phyloP scores from a whole-genome alignment of 2,113 vertebrate species.

The Gymnocephalus cernua region DNA sequence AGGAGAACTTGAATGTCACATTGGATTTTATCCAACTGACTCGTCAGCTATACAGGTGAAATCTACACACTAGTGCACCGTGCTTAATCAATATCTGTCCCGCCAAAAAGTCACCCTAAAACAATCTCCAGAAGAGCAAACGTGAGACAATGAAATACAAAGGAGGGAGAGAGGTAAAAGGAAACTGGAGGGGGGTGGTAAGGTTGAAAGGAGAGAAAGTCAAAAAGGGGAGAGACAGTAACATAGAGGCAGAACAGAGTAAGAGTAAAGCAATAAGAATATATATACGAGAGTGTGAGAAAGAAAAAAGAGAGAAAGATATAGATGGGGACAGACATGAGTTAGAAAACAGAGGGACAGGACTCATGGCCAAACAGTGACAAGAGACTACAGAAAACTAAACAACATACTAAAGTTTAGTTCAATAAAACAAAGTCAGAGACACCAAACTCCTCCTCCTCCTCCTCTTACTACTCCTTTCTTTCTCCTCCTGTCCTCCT shows the following conservation, averaged over 20 bases:
- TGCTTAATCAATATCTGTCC: slow-evolving; percentile 58
- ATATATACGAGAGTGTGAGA: neutral
- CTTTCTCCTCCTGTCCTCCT: neutral
- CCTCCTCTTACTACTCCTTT: neutral
- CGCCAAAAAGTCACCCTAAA: slow-evolving; percentile 57
- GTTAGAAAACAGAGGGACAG: slow-evolving; percentile 10
- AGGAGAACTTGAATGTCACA: slow-evolving; percentile 51
- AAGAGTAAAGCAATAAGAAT: neutral
- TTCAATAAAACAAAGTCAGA: slow-evolving; percentile 39
- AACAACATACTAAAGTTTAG: slow-evolving; percentile 35
- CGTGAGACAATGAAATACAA: neutral
- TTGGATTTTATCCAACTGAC: slow-evolving; percentile 74
- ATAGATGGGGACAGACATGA: neutral
- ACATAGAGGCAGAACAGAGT: neutral
- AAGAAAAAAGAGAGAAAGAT: neutral
- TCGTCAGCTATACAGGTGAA: slow-evolving; percentile 73
- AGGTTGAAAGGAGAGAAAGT: neutral
- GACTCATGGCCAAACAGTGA: neutral
- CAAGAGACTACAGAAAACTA: slow-evolving; percentile 17
- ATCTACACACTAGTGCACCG: slow-evolving; percentile 66
- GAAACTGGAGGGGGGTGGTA: neutral
- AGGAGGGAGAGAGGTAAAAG: neutral
- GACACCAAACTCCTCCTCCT: slow-evolving; percentile 12
- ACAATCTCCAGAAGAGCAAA: slow-evolving; percentile 30
- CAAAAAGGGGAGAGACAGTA: neutral